phyloP scores from a whole-genome alignment of 2,888 invertebrate species.

The Synergus laeviventris region DNA sequence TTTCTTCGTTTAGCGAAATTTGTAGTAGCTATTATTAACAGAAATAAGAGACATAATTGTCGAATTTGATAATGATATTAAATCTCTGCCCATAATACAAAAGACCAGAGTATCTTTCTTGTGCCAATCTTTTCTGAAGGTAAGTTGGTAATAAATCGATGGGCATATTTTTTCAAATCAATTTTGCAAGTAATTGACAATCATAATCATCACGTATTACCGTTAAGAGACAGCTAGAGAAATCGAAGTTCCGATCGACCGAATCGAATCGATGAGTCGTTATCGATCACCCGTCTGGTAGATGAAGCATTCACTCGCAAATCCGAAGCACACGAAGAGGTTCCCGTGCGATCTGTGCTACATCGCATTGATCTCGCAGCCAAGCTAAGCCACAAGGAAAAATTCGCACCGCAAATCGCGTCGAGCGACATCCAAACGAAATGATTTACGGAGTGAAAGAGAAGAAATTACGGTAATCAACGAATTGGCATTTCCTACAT shows the following conservation, averaged over 20 bases:
- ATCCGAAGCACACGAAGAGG: conserved; percentile 10
- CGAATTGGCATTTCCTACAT: background rate
- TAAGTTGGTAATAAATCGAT: conserved; percentile 24
- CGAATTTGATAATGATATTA: background rate
- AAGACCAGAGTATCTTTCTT: background rate
- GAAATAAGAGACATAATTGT: background rate
- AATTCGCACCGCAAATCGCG: conserved; percentile 4
- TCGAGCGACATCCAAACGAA: background rate
- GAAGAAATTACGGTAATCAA: conserved; percentile 7
- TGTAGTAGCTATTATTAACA: no score
- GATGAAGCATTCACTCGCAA: conserved; percentile 28
- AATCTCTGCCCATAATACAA: background rate
- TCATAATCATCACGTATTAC: conserved; percentile 37
- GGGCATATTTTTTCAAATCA: background rate
- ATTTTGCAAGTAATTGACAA: conserved; percentile 32
- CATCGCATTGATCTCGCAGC: conserved; percentile 23
- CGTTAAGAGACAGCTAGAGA: conserved; percentile 29
- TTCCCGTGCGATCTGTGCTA: conserved; percentile 13
- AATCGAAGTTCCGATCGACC: conserved; percentile 18
- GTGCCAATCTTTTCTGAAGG: background rate
- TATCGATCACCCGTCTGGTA: conserved; percentile 26
- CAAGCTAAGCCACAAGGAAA: background rate
- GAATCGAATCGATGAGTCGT: conserved; percentile 23
- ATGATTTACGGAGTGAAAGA: conserved; percentile 1
- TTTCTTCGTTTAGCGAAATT: background rate